phyloP scores from a whole-genome alignment of 2,888 invertebrate genomes.

The Aphodius granarius region DNA sequence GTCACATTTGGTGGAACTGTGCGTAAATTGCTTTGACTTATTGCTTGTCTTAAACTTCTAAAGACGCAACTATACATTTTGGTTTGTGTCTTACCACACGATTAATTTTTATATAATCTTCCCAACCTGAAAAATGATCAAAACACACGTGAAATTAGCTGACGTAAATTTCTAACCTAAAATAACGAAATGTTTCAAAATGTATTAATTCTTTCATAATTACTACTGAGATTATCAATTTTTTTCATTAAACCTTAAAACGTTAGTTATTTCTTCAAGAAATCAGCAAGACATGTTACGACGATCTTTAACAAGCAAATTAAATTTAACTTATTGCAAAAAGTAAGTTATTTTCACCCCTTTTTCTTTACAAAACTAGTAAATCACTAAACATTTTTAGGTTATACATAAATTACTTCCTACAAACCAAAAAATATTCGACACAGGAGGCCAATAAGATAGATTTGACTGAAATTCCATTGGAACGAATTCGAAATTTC shows the following conservation, averaged over 20 bases:
- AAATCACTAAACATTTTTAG: not conserved
- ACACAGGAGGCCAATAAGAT: not conserved
- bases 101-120: not conserved
- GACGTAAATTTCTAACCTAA: not conserved
- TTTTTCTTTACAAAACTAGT: not conserved
- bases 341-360: not conserved
- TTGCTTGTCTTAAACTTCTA: not conserved
- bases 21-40: not conserved
- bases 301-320: not conserved
- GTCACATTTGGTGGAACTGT: not conserved
- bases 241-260: too few species aligned
- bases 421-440: not conserved
- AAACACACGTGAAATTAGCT: not conserved
- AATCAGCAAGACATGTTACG: not conserved
- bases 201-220: too few species aligned
- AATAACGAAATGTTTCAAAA: not conserved
- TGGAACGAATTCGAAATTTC: slow-evolving; percentile 80
- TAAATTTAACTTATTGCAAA: slow-evolving; percentile 1
- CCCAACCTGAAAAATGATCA: not conserved
- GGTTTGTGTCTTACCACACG: not conserved
- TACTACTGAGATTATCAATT: too few species aligned
- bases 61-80: not conserved
- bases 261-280: not conserved
- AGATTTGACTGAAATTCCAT: slow-evolving; percentile 45
- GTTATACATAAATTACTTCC: not conserved